These are phyloP conservation scores for Campoplex nolae DNA, from an alignment of 2,888 invertebrate species.

Conservation along the genomic window DNA sequence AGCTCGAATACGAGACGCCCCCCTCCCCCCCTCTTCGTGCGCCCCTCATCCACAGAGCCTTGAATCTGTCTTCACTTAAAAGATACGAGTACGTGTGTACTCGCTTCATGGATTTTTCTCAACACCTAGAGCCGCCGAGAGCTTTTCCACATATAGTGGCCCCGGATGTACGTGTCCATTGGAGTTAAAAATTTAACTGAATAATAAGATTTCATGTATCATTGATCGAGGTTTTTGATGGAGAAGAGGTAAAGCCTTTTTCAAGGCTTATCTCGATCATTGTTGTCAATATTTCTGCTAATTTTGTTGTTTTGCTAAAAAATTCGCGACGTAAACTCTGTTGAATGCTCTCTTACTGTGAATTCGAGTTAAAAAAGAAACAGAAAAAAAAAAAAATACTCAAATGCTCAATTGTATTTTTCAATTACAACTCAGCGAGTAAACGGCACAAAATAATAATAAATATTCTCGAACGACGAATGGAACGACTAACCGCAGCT, in stretches of 20 bases:
- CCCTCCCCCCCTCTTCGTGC: background rate
- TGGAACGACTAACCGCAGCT: background rate
- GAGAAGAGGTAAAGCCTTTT: background rate
- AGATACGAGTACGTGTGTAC: background rate
- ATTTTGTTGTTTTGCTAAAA: background rate
- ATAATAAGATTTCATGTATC: background rate
- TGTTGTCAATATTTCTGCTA: background rate
- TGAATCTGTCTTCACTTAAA: slow-evolving; percentile 1
- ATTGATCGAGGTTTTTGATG: background rate
- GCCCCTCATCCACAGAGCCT: background rate
- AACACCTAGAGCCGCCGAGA: background rate
- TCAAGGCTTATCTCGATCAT: background rate
- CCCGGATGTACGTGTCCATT: background rate
- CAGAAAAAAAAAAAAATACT: too few relatives aligned
- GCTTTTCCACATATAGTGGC: background rate
- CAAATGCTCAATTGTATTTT: background rate
- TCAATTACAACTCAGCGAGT: background rate
- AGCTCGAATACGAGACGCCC: slow-evolving; percentile 10
- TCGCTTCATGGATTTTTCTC: background rate
- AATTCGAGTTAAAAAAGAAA: background rate
- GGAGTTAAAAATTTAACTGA: background rate
- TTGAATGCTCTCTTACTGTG: background rate
- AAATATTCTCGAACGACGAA: slow-evolving; percentile 1
- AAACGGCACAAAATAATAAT: background rate
- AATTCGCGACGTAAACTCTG: background rate